Evolutionary conservation across 1,140 invertebrate genomes (phyloP), one percentile per base, ranked within the genome.

Genomic region (Drosophila baimaii): DNA sequence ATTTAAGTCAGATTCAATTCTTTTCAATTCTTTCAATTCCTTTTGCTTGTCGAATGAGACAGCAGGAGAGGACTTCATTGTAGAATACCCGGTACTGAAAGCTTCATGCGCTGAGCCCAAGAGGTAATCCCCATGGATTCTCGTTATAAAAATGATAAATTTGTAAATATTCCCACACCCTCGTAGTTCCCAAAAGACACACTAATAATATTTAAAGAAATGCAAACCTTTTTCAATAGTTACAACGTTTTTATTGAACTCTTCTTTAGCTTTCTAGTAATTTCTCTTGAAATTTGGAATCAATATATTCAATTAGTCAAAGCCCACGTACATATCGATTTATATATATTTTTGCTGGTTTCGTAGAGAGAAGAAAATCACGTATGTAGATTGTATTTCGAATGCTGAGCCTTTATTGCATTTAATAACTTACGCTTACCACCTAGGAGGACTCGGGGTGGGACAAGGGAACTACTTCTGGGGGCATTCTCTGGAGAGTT

Each of bases 181-280:
- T 17, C 3, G 15, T 21, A 43, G 10, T 21, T 21, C 9, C 9
- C 13, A 54, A 17, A 23, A 8, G 17, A 29, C 51, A 0, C 12
- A 21, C 13, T 33, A 3, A 15, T 15, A 21, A n/a, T 33, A 27
- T 52, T 21, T 21, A 15, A 52, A 5, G 7, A 21, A 52, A 33
- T 21, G 19, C 13, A 62, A 27, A 3, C 27, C 13, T 9, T 17
- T 39, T 78, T 79, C 8, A 71, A 59, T 77, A 63, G 65, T 59
- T 81, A 72, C 73, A 78, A 69, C 70, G 27, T 51, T 59, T 64
- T 79, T 80, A 79, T 75, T 79, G 49, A 68, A 77, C 39, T 69
- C 49, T 56, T 57, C 33, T 15, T 23, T 49, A 13, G 61, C 31
- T 31, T 66, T 61, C 39, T 33, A n/a, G 54, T 64, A 19, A 31